A percentile compares a stretch with the other conserved stretches of the same genome.
Conservation (phyloP, 2,113 vertebrate genomes). For the Callipepla californica region DNA sequence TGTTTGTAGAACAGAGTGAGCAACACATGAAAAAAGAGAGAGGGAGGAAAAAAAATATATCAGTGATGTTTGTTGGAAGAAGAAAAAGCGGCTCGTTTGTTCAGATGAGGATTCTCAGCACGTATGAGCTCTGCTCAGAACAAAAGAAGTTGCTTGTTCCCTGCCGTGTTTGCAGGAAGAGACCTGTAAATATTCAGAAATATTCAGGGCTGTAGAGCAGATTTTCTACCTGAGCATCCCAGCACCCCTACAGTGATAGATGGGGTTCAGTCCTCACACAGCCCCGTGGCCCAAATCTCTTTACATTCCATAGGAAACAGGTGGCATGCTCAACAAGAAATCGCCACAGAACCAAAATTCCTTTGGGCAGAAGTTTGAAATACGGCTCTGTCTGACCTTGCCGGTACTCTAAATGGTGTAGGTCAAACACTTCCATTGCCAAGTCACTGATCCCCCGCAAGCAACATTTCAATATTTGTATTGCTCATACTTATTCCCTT, state of each 20-base stretch:
- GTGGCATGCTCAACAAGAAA: neutral
- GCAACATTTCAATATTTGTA: neutral
- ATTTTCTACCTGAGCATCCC: neutral
- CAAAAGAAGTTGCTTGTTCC: constrained; percentile 51
- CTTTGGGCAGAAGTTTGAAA: constrained; percentile 19
- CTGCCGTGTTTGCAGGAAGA: neutral
- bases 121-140: constrained; percentile 3
- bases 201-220: neutral
- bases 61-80: constrained; percentile 29
- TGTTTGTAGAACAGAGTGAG: constrained; percentile 35
- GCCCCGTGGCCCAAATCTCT: fast-evolving
- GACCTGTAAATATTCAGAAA: constrained; percentile 8
- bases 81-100: constrained; percentile 10
- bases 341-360: neutral
- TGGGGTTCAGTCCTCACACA: neutral
- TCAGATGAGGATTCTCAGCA: constrained; percentile 56
- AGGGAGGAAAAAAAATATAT: fast-evolving
- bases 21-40: neutral
- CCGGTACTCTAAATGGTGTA: neutral
- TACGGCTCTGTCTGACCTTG: neutral
- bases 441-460: neutral
- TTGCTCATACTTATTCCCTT: neutral
- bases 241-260: neutral
- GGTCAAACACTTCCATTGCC: constrained; percentile 57
- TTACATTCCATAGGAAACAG: neutral